A percentile compares a stretch with the other conserved stretches of the same genome.
phyloP scores from a whole-genome alignment of 53 echinoderm and acorn worm species.

The Astropecten irregularis region DNA sequence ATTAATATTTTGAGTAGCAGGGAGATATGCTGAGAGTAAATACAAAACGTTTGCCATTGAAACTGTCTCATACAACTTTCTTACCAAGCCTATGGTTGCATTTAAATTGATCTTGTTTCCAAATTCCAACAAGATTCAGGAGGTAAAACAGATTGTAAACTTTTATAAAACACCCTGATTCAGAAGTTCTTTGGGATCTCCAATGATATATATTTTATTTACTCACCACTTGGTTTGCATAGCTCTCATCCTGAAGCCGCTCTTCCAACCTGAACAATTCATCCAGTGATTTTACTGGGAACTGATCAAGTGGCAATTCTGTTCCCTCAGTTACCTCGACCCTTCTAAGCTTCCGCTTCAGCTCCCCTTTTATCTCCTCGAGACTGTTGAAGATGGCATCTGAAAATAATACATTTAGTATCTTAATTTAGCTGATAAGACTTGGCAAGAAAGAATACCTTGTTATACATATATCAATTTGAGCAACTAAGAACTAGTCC shows the following conservation, averaged over 20 bases:
- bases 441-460: neutral
- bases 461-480: neutral
- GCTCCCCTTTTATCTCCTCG: neutral
- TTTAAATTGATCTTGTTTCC: neutral
- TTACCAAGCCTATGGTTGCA: neutral
- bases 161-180: neutral
- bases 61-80: neutral
- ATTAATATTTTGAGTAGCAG: too few species aligned
- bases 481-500: neutral
- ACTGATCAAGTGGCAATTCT: neutral
- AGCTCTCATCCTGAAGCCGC: neutral
- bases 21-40: too few species aligned
- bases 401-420: neutral
- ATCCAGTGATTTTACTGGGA: neutral
- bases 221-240: neutral
- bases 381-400: neutral
- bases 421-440: neutral
- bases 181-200: neutral
- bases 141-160: neutral
- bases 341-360: neutral
- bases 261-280: neutral
- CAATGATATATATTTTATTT: neutral
- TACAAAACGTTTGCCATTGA: neutral
- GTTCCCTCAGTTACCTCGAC: neutral
- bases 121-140: too few species aligned